Percentiles rank a stretch among this genome's conserved stretches.
phyloP scores from a whole-genome alignment of 2,113 vertebrate genomes.

The Struthidea cinerea region DNA sequence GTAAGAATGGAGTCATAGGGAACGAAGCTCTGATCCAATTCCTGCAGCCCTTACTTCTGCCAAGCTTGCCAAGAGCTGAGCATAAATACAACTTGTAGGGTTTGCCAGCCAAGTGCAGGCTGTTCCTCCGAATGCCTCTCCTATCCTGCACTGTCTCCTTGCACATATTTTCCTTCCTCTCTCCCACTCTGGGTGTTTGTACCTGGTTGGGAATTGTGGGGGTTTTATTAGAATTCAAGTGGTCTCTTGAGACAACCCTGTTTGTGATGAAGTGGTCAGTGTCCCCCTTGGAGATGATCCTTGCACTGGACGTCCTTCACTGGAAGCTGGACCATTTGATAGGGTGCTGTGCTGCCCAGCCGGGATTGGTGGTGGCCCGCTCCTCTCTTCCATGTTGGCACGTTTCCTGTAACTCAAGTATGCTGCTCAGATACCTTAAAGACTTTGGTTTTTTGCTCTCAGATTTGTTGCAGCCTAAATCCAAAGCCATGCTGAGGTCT shows the following conservation, averaged over 20 bases:
- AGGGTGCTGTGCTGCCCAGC: not conserved
- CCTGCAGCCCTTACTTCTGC: not conserved
- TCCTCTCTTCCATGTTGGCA: not conserved
- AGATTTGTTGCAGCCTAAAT: not conserved
- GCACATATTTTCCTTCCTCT: not conserved
- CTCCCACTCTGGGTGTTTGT: not conserved
- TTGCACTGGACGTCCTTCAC: not conserved
- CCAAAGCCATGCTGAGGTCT: not conserved
- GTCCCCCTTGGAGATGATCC: not conserved
- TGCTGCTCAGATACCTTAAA: not conserved
- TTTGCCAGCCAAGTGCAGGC: not conserved
- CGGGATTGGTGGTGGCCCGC: not conserved
- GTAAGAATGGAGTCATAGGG: conserved; percentile 35
- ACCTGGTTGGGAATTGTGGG: not conserved
- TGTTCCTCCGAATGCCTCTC: not conserved
- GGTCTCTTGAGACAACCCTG: not conserved
- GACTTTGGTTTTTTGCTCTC: not conserved
- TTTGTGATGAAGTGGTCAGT: not conserved
- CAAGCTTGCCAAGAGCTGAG: conserved; percentile 20
- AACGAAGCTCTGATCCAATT: not conserved
- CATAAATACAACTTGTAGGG: not conserved
- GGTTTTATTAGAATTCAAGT: not conserved
- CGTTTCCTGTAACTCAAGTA: not conserved
- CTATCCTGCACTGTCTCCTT: not conserved
- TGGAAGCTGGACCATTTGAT: not conserved